Evolutionary conservation across 2,113 vertebrate genomes (phyloP), one percentile per base, ranked within the genome.

Genomic region (Ploceus nigricollis): DNA sequence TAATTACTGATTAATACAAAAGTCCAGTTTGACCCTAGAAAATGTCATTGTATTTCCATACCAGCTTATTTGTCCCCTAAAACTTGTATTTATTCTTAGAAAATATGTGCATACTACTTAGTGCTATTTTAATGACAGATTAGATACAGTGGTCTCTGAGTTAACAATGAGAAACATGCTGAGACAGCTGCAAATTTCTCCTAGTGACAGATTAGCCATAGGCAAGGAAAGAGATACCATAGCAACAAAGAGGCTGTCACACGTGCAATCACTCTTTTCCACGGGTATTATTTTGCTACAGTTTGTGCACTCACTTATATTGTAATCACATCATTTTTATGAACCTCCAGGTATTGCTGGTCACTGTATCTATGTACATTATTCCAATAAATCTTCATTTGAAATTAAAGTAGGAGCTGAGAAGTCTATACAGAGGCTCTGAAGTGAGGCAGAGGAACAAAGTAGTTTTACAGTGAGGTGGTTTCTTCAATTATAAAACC

Each of bases 201-300:
- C 79, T 73, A 70, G 56, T 85, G 85, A 94, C 76, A 88, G 84
- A 95, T 96, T 95, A 90, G 79, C 90, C 90, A 90, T 86, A 93
- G 87, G 79, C 90, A 86, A 71, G 30, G 81, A 83, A 95, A 94
- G 70, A 94, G 85, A 93, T 80, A 73, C 75, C 79, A 93, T 92
- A 93, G 84, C 79, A 96, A 93, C 86, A 92, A 88, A 85, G 68
- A 86, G 75, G 18, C 75, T 88, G 88, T 91, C 90, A 82, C 60
- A 88, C 92, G 58, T 77, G 68, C 64, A 94, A 78, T 96, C 85
- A 73, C n/a, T 94, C 89, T 73, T 87, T 82, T 88, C 85, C 79
- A 80, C 13, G 47, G 54, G 35, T 73, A 93, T 47, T 90, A 93
- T 94, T 94, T 93, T 95, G 63, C 63, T 70, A 54, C 50, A 80